A percentile compares a stretch with the other conserved stretches of the same genome.
These are phyloP conservation scores for Chloroclystis v-ata DNA, from an alignment of 2,888 invertebrate genomes.

Conservation along the genomic window DNA sequence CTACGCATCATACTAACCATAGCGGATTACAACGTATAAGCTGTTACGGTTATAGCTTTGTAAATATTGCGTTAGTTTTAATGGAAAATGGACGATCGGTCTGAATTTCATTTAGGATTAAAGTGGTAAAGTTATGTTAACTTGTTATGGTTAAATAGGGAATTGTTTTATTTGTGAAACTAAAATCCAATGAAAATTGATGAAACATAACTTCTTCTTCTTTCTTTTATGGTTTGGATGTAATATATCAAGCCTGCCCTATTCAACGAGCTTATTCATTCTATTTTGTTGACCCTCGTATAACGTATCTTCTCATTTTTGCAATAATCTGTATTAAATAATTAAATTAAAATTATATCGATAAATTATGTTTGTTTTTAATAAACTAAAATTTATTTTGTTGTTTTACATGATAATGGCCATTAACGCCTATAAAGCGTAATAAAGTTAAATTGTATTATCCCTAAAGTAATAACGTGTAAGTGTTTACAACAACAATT, in stretches of 20 bases:
- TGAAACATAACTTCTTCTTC: too few species aligned
- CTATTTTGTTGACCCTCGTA: too few species aligned
- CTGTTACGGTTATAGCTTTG: constrained; percentile 1
- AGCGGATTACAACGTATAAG: not conserved
- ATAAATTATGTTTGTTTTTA: not conserved
- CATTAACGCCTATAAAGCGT: constrained; percentile 22
- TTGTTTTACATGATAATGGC: constrained; percentile 16
- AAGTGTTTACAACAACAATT: too few species aligned
- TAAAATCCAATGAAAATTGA: too few species aligned
- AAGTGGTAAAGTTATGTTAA: not conserved
- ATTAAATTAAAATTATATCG: too few species aligned
- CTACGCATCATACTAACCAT: constrained; percentile 20
- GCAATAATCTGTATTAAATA: too few species aligned
- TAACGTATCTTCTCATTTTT: too few species aligned
- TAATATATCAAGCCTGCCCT: too few species aligned
- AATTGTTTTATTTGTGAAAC: too few species aligned
- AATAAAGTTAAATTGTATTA: constrained; percentile 20
- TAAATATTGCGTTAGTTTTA: constrained; percentile 23
- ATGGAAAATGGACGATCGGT: constrained; percentile 20
- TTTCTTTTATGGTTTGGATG: too few species aligned
- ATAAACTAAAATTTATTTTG: constrained; percentile 7
- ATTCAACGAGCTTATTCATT: too few species aligned
- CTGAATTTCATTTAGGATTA: constrained; percentile 17
- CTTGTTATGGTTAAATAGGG: not conserved
- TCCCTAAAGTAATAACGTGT: constrained; percentile 16